Evolutionary conservation across 2,113 vertebrate species (phyloP).

Genomic region (Misgurnus mizolepis): DNA sequence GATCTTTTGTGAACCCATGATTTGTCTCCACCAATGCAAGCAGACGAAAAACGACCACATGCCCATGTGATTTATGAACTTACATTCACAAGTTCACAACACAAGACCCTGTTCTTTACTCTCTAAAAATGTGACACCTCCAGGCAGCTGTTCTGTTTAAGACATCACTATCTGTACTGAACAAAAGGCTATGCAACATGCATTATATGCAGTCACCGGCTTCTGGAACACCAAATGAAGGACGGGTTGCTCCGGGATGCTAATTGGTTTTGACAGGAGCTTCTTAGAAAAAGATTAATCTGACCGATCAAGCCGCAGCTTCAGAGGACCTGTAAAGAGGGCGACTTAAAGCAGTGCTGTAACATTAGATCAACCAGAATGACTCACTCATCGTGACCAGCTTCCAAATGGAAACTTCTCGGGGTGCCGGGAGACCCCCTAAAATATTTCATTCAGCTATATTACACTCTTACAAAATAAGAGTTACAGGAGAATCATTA

Average conservation of each 20-base stretch:
- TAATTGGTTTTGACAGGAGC: conserved; percentile 63
- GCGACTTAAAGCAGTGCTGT: conserved; percentile 1
- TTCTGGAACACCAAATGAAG: not conserved
- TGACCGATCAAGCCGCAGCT: conserved; percentile 35
- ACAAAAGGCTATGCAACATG: conserved; percentile 24
- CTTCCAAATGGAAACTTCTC: not conserved
- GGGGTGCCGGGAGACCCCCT: not conserved
- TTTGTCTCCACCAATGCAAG: too few species aligned
- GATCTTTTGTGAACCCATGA: too few species aligned
- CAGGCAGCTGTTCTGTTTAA: not conserved
- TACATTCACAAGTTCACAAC: too few species aligned
- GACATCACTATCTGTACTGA: not conserved
- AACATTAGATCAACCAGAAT: not conserved
- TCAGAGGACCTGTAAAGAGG: conserved; percentile 20
- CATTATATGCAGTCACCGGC: conserved; percentile 7
- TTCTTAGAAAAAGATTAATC: conserved; percentile 68
- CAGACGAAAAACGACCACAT: too few species aligned
- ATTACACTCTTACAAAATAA: not conserved
- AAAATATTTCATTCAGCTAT: not conserved
- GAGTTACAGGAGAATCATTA: too few species aligned
- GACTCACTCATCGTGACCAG: not conserved
- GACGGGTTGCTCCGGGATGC: conserved; percentile 14
- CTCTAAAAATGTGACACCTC: not conserved
- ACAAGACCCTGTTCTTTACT: not conserved
- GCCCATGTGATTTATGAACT: too few species aligned